These are phyloP conservation scores for Deilephila elpenor DNA, from an alignment of 2,888 invertebrate genomes.

Conservation along the genomic window DNA sequence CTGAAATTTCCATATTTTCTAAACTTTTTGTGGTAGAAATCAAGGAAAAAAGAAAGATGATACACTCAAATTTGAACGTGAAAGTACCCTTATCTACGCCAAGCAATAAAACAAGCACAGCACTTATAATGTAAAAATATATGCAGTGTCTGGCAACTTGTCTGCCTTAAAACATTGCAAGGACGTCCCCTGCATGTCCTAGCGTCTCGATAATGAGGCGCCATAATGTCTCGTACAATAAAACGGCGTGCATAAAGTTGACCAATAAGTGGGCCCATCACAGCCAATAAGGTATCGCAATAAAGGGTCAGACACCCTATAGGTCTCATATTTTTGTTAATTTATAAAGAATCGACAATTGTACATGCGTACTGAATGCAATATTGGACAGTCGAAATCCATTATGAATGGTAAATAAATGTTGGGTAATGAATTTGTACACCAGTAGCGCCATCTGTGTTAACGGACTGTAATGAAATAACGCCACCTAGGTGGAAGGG, in stretches of 20 bases:
- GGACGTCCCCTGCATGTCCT: not conserved
- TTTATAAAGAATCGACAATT: not conserved
- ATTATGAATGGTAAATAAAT: slow-evolving; percentile 11
- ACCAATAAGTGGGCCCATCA: slow-evolving; percentile 25
- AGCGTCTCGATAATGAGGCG: not conserved
- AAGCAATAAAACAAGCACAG: too few relatives aligned
- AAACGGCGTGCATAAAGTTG: not conserved
- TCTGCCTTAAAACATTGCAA: not conserved
- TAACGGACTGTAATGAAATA: not conserved
- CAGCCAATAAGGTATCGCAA: not conserved
- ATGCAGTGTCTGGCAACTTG: too few relatives aligned
- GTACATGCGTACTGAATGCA: not conserved
- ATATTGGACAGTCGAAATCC: slow-evolving; percentile 5
- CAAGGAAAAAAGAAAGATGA: too few relatives aligned
- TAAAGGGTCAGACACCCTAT: not conserved
- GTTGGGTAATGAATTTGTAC: not conserved
- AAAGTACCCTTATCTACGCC: too few relatives aligned
- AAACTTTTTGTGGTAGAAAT: too few relatives aligned
- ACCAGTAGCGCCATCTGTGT: slow-evolving; percentile 18
- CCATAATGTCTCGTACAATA: slow-evolving; percentile 6
- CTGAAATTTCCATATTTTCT: too few relatives aligned
- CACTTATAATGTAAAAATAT: too few relatives aligned
- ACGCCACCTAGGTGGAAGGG: slow-evolving; percentile 36
- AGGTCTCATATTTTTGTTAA: not conserved
- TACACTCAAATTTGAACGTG: too few relatives aligned